Percentiles rank a stretch among this genome's conserved stretches.
phyloP scores from a whole-genome alignment of 2,113 vertebrate genomes.

The Podiceps cristatus region DNA sequence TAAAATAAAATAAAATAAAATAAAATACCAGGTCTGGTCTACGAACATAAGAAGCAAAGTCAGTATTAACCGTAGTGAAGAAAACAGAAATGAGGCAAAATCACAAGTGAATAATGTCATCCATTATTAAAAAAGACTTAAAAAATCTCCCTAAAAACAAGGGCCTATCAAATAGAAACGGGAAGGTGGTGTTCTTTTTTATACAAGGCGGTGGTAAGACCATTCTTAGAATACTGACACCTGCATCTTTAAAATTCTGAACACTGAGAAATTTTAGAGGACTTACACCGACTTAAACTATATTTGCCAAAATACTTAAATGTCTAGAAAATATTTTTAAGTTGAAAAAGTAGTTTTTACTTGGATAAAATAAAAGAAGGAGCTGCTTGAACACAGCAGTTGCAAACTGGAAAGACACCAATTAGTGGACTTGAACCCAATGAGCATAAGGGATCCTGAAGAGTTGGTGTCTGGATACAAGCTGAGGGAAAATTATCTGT shows the following conservation, averaged over 20 bases:
- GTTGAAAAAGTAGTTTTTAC: background rate
- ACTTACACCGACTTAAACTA: background rate
- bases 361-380: background rate
- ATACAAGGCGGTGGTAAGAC: background rate
- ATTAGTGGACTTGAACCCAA: background rate
- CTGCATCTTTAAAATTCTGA: background rate
- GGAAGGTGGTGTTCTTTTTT: background rate
- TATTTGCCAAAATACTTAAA: background rate
- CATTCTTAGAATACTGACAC: background rate
- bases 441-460: background rate
- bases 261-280: background rate
- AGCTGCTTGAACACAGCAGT: background rate
- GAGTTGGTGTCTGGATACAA: background rate
- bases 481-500: background rate
- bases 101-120: background rate
- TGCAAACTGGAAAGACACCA: background rate
- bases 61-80: background rate
- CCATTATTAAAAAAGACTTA: background rate
- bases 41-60: background rate
- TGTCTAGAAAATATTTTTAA: background rate
- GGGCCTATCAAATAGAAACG: background rate
- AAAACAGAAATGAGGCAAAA: background rate
- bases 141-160: background rate
- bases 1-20: too few relatives aligned
- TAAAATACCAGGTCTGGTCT: background rate